These are phyloP conservation scores for Agrotis segetum DNA, from an alignment of 2,888 invertebrate species.

Conservation along the genomic window DNA sequence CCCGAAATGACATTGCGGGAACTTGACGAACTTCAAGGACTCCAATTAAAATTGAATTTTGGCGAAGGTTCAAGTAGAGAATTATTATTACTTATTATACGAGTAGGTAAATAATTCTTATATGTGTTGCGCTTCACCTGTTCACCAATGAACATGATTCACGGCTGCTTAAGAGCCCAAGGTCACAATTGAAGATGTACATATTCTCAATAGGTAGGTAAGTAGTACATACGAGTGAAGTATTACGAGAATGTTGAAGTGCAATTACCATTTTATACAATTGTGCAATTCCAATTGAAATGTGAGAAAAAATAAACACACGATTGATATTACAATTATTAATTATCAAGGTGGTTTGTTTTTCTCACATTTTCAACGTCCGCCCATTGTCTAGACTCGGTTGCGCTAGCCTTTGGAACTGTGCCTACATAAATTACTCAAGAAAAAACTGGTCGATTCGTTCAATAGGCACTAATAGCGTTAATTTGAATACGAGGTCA, in stretches of 20 bases:
- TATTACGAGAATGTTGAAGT: slow-evolving; percentile 62
- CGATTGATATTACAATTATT: slow-evolving; percentile 70
- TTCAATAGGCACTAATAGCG: slow-evolving; percentile 71
- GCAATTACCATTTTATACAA: slow-evolving; percentile 66
- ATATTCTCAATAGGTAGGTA: slow-evolving; percentile 46
- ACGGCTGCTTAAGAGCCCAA: slow-evolving; percentile 58
- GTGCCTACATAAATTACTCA: slow-evolving; percentile 67
- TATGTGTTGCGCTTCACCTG: slow-evolving; percentile 41
- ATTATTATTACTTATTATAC: slow-evolving; percentile 8
- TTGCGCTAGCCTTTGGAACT: slow-evolving; percentile 64
- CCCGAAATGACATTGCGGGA: slow-evolving; percentile 36
- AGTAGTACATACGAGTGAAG: slow-evolving; percentile 45
- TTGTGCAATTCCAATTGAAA: slow-evolving; percentile 64
- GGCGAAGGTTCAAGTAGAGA: slow-evolving; percentile 17
- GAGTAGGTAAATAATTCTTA: slow-evolving; percentile 32
- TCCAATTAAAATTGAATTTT: slow-evolving; percentile 42
- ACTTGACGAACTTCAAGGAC: slow-evolving; percentile 40
- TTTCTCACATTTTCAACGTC: slow-evolving; percentile 83
- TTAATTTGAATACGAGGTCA: slow-evolving; percentile 77
- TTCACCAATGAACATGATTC: slow-evolving; percentile 47
- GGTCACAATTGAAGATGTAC: slow-evolving; percentile 68
- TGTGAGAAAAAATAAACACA: slow-evolving; percentile 68
- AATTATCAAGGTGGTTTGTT: slow-evolving; percentile 70
- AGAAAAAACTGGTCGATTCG: slow-evolving; percentile 70
- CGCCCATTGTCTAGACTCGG: slow-evolving; percentile 80